Evolutionary conservation across 23 tunicate species (phyloP).

Genomic region (Trididemnum miniatum): DNA sequence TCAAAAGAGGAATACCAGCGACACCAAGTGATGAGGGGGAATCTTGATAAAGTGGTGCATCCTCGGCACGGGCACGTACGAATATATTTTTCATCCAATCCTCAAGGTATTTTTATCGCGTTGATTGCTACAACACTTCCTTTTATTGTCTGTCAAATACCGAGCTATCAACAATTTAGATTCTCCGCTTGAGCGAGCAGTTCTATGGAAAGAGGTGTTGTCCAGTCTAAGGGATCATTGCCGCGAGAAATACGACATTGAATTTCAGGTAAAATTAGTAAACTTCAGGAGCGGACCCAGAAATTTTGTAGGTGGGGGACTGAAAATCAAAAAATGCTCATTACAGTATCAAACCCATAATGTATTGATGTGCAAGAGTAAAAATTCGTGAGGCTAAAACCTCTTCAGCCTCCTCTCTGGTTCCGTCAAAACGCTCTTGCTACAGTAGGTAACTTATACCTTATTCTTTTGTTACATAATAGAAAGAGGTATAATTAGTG

Average conservation of each 20-base stretch:
- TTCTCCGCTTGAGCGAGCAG: slow-evolving; percentile 29
- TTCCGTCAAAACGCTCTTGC: no score
- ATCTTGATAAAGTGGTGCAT: neutral
- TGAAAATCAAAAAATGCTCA: no score
- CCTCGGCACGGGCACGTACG: slow-evolving; percentile 27
- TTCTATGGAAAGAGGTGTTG: slow-evolving; percentile 5
- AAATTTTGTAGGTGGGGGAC: no score
- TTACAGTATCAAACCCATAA: no score
- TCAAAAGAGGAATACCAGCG: neutral
- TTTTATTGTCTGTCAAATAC: neutral
- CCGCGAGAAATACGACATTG: slow-evolving; percentile 30
- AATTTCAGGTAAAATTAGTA: slow-evolving; percentile 44
- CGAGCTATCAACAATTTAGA: slow-evolving; percentile 19
- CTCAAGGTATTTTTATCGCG: slow-evolving; percentile 21
- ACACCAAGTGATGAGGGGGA: slow-evolving; percentile 27
- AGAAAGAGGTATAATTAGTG: no score
- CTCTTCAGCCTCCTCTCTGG: no score
- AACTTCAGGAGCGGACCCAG: no score
- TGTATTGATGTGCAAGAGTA: no score
- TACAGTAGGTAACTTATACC: no score
- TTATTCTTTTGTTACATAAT: no score
- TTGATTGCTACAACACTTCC: neutral
- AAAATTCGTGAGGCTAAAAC: no score
- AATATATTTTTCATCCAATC: slow-evolving; percentile 40
- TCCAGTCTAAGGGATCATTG: slow-evolving; percentile 13